Evolutionary conservation across 2,797 vertebrate genomes (phyloP), one percentile per base, ranked within the genome.

Genomic region (Enteromius anoplus): DNA sequence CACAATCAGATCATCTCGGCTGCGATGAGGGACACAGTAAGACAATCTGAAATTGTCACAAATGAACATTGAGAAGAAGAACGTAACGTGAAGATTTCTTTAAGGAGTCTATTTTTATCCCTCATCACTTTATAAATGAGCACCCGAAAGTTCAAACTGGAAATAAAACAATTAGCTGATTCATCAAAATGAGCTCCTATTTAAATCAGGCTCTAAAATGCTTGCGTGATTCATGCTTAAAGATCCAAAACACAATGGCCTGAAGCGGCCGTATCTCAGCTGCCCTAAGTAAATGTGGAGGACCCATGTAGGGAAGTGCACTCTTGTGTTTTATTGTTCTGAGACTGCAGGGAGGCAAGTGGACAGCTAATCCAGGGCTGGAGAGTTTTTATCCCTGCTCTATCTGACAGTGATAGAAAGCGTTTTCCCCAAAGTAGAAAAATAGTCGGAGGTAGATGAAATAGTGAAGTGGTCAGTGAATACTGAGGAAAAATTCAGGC

Each of bases 341-440:
- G 81, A 90, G 88, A 87, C 88, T 88, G 89, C 86, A 32, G 88
- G 76, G 84, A 90, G 90, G 91, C 88, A 83, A 83, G 90, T 89
- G 90, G 91, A 93, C 92, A 93, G 93, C 93, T 94, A 93, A 93
- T 93, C 91, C 91, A 83, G 91, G 89, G 85, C 85, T 84, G 90
- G 91, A 91, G 91, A 92, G 91, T 93, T 88, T 94, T 93, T 93
- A 92, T 92, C 93, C 91, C 91, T 85, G 89, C 91, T 86, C 89
- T 84, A 91, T 87, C 93, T 95, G 94, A 95, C 94, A 95, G 92
- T 95, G 94, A 95, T 95, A 94, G 91, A 94, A 95, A 93, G 93
- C 94, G 93, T 95, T 95, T 94, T 95, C 91, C 88, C 90, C 92
- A 93, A 94, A 95, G 92, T 93, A 92, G 93, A 94, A 95, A 95